A percentile compares a stretch with the other conserved stretches of the same genome.
phyloP scores from a whole-genome alignment of 2,888 invertebrate genomes.

The Campaea margaritaria region DNA sequence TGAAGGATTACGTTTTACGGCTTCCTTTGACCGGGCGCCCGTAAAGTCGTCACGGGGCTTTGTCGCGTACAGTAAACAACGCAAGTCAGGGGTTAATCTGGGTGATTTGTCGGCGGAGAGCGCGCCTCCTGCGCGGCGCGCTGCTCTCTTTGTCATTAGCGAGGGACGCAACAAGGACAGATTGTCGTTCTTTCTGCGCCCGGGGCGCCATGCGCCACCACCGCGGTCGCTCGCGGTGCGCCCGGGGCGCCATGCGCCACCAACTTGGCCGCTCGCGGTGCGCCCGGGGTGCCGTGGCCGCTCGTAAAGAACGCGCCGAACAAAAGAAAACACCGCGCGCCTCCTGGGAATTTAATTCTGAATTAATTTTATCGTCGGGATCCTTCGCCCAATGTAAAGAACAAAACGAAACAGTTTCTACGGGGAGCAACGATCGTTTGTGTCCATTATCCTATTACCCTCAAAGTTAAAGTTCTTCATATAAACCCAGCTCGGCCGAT shows the following conservation, averaged over 20 bases:
- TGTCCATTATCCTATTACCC: background rate
- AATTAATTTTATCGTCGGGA: slow-evolving; percentile 27
- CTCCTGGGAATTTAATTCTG: slow-evolving; percentile 17
- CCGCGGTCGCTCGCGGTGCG: slow-evolving; percentile 3
- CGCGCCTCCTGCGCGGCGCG: slow-evolving; percentile 17
- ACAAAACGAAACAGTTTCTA: background rate
- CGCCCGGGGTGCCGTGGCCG: slow-evolving; percentile 4
- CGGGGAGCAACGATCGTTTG: background rate
- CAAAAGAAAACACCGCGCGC: slow-evolving; percentile 18
- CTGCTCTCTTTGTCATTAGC: slow-evolving; percentile 20
- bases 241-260: background rate
- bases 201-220: background rate
- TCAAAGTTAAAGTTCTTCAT: background rate
- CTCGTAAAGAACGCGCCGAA: slow-evolving; percentile 19
- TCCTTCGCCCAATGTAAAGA: background rate
- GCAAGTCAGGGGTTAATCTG: slow-evolving; percentile 23
- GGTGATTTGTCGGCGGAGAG: slow-evolving; percentile 23
- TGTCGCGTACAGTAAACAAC: slow-evolving; percentile 24
- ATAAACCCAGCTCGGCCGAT: no score
- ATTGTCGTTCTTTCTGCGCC: slow-evolving; percentile 30
- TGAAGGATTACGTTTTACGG: slow-evolving; percentile 37
- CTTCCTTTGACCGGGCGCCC: slow-evolving; percentile 21
- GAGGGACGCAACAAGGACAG: slow-evolving; percentile 23
- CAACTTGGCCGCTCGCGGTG: background rate
- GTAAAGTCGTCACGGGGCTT: slow-evolving; percentile 25